Percentiles rank a stretch among this genome's conserved stretches.
These are phyloP conservation scores for Junonia oenone DNA, from an alignment of 2,888 invertebrate species.

Conservation along the genomic window DNA sequence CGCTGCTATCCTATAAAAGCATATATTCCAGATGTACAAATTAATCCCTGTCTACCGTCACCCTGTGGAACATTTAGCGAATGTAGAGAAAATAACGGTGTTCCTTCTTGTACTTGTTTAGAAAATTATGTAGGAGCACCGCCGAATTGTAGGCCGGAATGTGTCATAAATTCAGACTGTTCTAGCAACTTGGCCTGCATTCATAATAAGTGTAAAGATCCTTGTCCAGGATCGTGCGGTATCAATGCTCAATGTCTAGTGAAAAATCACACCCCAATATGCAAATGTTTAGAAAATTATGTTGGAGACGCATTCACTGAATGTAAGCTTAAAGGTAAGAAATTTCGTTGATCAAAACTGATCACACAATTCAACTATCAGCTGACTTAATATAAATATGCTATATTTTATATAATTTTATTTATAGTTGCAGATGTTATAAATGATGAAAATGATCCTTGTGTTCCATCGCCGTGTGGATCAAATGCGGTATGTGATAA, in stretches of 20 bases:
- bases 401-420: background rate
- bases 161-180: constrained; percentile 87
- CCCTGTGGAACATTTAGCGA: constrained; percentile 85
- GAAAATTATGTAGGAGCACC: constrained; percentile 84
- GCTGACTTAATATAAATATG: no score
- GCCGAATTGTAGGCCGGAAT: constrained; percentile 85
- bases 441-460: constrained; percentile 69
- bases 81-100: constrained; percentile 79
- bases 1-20: constrained; percentile 68
- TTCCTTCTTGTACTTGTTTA: constrained; percentile 83
- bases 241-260: constrained; percentile 82
- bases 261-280: constrained; percentile 86
- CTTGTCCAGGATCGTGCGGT: constrained; percentile 90
- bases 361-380: no score
- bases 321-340: constrained; percentile 76
- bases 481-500: constrained; percentile 79
- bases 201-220: constrained; percentile 86
- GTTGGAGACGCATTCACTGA: constrained; percentile 86
- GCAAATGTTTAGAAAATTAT: constrained; percentile 84
- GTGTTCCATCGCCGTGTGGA: constrained; percentile 84
- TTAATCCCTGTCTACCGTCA: constrained; percentile 81
- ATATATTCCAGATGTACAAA: constrained; percentile 40
- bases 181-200: constrained; percentile 87
- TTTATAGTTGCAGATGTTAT: constrained; percentile 39
- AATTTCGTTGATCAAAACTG: no score